These are phyloP conservation scores for Drosophila colorata DNA, from an alignment of 2,888 invertebrate genomes.

Conservation along the genomic window DNA sequence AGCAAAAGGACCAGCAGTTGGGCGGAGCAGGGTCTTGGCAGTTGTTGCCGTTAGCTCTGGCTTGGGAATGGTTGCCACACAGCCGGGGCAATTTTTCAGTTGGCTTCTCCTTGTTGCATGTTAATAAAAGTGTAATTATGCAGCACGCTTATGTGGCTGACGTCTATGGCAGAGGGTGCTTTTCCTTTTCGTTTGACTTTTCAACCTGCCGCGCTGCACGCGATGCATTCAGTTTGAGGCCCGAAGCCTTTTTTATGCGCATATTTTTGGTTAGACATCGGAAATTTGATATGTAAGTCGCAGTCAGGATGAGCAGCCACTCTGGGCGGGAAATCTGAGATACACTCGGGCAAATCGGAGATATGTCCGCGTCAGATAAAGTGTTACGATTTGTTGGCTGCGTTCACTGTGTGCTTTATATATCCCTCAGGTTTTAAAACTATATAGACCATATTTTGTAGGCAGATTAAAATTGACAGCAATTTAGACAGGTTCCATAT, in stretches of 20 bases:
- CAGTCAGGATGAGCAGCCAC: neutral
- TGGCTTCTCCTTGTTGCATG: conserved; percentile 59
- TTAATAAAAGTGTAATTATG: conserved; percentile 76
- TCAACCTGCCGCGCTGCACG: conserved; percentile 20
- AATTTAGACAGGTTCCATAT: too few relatives aligned
- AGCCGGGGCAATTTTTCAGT: conserved; percentile 51
- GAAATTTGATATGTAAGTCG: conserved; percentile 57
- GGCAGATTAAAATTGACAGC: too few relatives aligned
- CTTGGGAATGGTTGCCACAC: conserved; percentile 1
- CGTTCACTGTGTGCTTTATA: too few relatives aligned
- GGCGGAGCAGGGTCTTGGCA: conserved; percentile 13
- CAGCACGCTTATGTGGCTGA: conserved; percentile 45
- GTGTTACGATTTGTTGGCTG: too few relatives aligned
- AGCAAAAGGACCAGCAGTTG: conserved; percentile 21
- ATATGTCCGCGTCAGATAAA: too few relatives aligned
- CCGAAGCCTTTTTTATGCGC: conserved; percentile 55
- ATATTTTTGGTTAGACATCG: conserved; percentile 70
- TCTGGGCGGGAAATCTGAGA: too few relatives aligned
- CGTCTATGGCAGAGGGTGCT: neutral
- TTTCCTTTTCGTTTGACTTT: conserved; percentile 35
- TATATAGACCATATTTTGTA: too few relatives aligned
- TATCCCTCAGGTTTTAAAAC: too few relatives aligned
- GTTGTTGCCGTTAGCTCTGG: conserved; percentile 31
- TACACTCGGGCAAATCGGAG: too few relatives aligned
- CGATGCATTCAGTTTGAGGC: conserved; percentile 2